Conservation (phyloP, 1,140 invertebrate species). For the Agrilus planipennis region DNA sequence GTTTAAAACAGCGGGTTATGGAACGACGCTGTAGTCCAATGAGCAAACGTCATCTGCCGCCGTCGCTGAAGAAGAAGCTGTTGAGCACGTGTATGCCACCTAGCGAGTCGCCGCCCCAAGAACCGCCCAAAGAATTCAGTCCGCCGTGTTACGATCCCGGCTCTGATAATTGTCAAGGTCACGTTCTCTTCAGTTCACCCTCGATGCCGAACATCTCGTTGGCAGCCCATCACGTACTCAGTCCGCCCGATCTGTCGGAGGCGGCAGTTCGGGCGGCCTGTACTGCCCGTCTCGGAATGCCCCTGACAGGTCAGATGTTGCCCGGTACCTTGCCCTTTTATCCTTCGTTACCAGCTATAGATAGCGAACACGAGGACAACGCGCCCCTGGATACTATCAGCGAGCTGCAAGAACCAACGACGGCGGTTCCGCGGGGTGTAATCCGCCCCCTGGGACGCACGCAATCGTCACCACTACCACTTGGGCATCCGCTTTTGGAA, state of each 20-base stretch:
- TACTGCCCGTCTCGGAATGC: slow-evolving; percentile 58
- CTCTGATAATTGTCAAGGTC: slow-evolving; percentile 39
- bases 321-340: slow-evolving; percentile 64
- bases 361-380: slow-evolving; percentile 34
- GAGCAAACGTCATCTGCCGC: slow-evolving; percentile 65
- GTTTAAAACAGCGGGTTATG: slow-evolving; percentile 90
- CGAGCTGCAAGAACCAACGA: slow-evolving; percentile 31
- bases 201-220: slow-evolving; percentile 94
- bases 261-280: slow-evolving; percentile 63
- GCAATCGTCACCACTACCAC: slow-evolving; percentile 85
- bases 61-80: slow-evolving; percentile 51
- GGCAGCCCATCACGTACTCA: slow-evolving; percentile 36
- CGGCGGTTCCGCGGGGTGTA: slow-evolving; percentile 28
- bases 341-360: slow-evolving; percentile 53
- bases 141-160: slow-evolving; percentile 23
- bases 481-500: slow-evolving; percentile 87
- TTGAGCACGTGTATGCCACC: slow-evolving; percentile 32
- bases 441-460: slow-evolving; percentile 74
- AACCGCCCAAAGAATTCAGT: slow-evolving; percentile 30
- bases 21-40: slow-evolving; percentile 79
- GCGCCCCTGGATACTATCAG: slow-evolving; percentile 36
- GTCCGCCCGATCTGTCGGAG: slow-evolving; percentile 49
- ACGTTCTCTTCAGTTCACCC: slow-evolving; percentile 80
- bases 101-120: slow-evolving; percentile 35
- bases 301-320: slow-evolving; percentile 58